Conservation (phyloP, 2,797 vertebrate species). For the Scolopax rusticola region DNA sequence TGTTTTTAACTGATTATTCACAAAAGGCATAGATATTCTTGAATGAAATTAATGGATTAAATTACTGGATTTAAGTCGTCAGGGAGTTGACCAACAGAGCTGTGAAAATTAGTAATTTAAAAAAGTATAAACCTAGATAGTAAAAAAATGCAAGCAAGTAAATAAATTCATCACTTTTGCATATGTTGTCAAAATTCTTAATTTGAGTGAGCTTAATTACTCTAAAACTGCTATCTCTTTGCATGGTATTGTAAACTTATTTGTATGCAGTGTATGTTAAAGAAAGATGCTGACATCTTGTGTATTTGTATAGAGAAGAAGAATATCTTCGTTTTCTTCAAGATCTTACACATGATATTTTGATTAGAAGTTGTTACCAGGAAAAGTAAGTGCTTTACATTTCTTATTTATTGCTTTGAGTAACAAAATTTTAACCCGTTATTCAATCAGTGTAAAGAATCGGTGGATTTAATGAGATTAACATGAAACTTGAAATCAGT, state of each 20-base stretch:
- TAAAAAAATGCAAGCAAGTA: not conserved
- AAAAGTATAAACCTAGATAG: not conserved
- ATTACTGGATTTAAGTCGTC: not conserved
- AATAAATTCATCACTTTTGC: not conserved
- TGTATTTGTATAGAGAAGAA: constrained; percentile 59
- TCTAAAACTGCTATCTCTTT: not conserved
- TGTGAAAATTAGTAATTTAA: not conserved
- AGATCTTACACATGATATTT: constrained; percentile 69
- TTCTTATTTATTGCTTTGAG: constrained; percentile 30
- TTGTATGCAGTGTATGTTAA: not conserved
- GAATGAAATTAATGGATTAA: not conserved
- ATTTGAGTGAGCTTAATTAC: not conserved
- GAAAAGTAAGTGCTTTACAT: constrained; percentile 34
- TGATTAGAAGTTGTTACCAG: constrained; percentile 40
- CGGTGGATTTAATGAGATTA: not conserved
- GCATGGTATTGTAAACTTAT: not conserved
- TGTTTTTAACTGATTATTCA: not conserved
- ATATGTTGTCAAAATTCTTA: not conserved
- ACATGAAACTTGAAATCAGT: not conserved
- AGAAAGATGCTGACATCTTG: not conserved
- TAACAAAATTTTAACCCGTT: not conserved
- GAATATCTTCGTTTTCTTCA: constrained; percentile 66
- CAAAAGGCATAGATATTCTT: not conserved
- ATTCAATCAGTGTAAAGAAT: not conserved
- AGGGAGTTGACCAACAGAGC: not conserved